These are phyloP conservation scores for Tretioscincus oriximinensis DNA, from an alignment of 2,113 vertebrate species.

Conservation along the genomic window DNA sequence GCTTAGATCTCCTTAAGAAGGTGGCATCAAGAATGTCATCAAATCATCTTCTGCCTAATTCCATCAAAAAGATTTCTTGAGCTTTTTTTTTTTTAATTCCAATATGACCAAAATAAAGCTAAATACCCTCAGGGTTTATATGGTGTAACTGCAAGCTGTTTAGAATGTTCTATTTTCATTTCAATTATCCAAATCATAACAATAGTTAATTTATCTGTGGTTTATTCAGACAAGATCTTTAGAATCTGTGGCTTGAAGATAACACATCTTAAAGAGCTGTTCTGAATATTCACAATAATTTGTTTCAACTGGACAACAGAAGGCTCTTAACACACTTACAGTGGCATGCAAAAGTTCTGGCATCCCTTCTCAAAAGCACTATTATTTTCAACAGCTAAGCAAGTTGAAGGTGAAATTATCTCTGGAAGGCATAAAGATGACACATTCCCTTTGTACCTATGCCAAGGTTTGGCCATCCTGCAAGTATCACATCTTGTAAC, in stretches of 20 bases:
- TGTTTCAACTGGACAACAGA: background rate
- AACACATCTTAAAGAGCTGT: background rate
- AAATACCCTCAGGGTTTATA: background rate
- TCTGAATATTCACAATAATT: background rate
- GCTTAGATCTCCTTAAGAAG: background rate
- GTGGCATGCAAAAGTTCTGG: no score
- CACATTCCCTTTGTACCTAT: no score
- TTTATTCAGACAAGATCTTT: background rate
- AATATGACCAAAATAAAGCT: background rate
- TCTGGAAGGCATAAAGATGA: no score
- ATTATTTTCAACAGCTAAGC: no score
- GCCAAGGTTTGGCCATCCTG: no score
- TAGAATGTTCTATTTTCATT: background rate
- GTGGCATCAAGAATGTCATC: background rate
- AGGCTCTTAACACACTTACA: no score
- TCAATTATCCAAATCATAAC: background rate
- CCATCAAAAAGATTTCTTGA: no score
- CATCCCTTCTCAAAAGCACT: no score
- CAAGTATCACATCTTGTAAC: no score
- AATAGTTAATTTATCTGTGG: background rate
- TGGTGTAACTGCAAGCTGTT: background rate
- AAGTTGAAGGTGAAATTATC: no score
- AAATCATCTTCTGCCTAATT: background rate
- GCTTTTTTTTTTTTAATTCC: no score
- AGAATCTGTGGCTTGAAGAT: background rate